phyloP scores from a whole-genome alignment of 2,113 vertebrate genomes.

The Tamias sibiricus region DNA sequence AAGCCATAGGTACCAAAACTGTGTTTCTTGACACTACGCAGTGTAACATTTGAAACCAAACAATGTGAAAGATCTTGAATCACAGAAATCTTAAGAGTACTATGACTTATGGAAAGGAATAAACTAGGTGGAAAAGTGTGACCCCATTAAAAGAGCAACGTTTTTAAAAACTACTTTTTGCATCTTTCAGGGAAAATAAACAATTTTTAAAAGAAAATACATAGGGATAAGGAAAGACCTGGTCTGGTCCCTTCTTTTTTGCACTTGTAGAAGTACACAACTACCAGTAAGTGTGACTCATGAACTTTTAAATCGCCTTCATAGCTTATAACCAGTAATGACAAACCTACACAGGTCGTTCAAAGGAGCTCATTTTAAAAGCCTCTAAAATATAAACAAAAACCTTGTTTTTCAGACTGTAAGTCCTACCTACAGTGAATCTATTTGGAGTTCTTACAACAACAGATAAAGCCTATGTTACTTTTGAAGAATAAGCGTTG shows the following conservation, averaged over 20 bases:
- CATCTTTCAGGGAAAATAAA: constrained; percentile 21
- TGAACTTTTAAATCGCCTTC: constrained; percentile 24
- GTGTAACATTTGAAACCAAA: constrained; percentile 18
- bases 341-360: not conserved
- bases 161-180: not conserved
- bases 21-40: not conserved
- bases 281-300: not conserved
- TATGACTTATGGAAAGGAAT: constrained; percentile 9
- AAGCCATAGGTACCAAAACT: constrained; percentile 1
- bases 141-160: not conserved
- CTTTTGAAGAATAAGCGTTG: not conserved
- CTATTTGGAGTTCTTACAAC: constrained; percentile 28
- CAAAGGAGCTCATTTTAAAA: constrained; percentile 22
- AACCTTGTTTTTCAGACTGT: constrained; percentile 3
- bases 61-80: constrained; percentile 28
- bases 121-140: not conserved
- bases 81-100: not conserved
- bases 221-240: not conserved
- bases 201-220: not conserved
- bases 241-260: not conserved
- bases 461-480: not conserved
- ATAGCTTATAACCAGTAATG: not conserved
- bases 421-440: not conserved
- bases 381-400: constrained; percentile 58
- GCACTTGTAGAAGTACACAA: not conserved